Base-by-base conservation (phyloP, 2,797 vertebrate genomes). In the Chrysocyon brachyurus region DNA sequence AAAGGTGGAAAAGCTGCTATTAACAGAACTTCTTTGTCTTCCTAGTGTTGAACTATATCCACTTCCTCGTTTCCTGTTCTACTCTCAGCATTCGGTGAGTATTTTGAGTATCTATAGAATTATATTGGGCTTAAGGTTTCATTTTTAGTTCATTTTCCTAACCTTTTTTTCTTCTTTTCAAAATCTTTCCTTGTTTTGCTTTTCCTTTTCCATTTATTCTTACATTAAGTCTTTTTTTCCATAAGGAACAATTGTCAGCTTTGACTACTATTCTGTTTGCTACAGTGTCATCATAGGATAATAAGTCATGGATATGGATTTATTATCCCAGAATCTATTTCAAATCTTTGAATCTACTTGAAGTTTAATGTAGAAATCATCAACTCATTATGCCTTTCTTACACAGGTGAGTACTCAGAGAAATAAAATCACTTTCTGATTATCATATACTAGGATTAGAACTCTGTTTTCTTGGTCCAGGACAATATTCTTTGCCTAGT, bases 291-390 rank as follows among this genome's bases (percentile, higher is more conserved):
- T 4, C 46, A 61, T 77, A 28, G 31, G 26, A 63, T 49, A 93
- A 49, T 86, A 91, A 91, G 28, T 49, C 52, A 59, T 82, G 5
- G 14, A 6, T 72, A 81, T 88, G 36, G 3, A 59, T 95, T 95
- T 86, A 90, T 87, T 89, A 63, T 31, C 36, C 5, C 79, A 83
- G 19, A 83, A 81, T 96, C 17, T 90, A 79, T 92, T 91, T 81
- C 5, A 84, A 87, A 66, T 78, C 24, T 94, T 96, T 93, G 21
- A 79, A 77, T 91, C 26, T 94, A 66, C 3, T 89, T 93, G 77
- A 33, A 83, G 9, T 89, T 96, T 84, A 95, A 87, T 26, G 11
- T 70, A 78, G 56, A 94, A 93, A 64, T 61, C 11, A 87, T 73
- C 3, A 59, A 26, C 82, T 63, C 24, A 78, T 28, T 33, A 68